These are phyloP conservation scores for Macrosteles quadrilineatus DNA, from an alignment of 1,140 invertebrate species.

Conservation along the genomic window DNA sequence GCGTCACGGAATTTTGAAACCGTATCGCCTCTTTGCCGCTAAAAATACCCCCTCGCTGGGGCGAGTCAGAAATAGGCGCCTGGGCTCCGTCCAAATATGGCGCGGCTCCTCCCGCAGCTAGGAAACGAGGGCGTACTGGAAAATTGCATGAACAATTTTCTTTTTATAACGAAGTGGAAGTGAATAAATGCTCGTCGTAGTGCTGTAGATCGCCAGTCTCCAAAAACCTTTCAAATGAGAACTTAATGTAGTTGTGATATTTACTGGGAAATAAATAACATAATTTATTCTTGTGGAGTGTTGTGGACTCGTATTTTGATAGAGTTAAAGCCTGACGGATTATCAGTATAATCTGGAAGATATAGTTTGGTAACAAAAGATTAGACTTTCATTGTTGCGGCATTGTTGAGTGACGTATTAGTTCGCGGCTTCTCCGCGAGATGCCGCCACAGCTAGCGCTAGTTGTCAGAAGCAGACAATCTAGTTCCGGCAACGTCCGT, in stretches of 20 bases:
- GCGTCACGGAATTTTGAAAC: slow-evolving; percentile 23
- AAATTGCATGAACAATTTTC: neutral
- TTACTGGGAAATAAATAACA: no score
- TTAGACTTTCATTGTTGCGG: neutral
- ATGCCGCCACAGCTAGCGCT: slow-evolving; percentile 3
- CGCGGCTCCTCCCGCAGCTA: neutral
- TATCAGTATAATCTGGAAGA: no score
- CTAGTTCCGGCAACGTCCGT: slow-evolving; percentile 15
- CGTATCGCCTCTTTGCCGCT: neutral
- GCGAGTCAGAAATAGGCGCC: neutral
- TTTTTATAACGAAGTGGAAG: neutral
- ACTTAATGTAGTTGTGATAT: no score
- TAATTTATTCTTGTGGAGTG: no score
- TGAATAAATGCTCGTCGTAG: no score
- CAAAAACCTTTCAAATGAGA: no score
- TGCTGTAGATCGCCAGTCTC: no score
- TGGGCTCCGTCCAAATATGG: slow-evolving; percentile 23
- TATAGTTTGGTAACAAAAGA: no score
- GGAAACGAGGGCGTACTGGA: neutral
- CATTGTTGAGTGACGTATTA: neutral
- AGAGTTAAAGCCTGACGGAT: no score
- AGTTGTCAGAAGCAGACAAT: neutral
- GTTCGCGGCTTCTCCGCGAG: neutral
- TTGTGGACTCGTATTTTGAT: no score
- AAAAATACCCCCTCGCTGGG: slow-evolving; percentile 4